Percentiles rank a stretch among this genome's conserved stretches.
phyloP scores from a whole-genome alignment of 2,797 vertebrate species.

The Gallinago stenura region DNA sequence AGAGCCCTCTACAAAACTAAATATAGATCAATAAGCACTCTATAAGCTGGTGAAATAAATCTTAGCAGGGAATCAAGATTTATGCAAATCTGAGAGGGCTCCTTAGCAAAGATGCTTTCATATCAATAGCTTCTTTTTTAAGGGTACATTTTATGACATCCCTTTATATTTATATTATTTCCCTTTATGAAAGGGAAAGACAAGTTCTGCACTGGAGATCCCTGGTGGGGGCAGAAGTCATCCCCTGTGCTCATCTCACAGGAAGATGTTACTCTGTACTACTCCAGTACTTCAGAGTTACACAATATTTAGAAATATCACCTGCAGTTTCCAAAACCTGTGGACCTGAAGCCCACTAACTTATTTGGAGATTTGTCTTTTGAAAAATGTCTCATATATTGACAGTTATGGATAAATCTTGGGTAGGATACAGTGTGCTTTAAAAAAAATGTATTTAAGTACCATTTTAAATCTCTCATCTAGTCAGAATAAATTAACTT shows the following conservation, averaged over 20 bases:
- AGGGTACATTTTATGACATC: background rate
- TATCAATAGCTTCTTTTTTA: slow-evolving; percentile 15
- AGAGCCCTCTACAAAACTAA: background rate
- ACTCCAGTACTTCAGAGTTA: background rate
- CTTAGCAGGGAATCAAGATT: slow-evolving; percentile 15
- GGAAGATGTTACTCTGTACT: background rate
- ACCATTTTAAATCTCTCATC: background rate
- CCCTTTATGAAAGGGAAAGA: background rate
- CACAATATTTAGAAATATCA: background rate
- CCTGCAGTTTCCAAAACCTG: background rate
- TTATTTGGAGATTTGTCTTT: background rate
- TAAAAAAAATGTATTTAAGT: background rate
- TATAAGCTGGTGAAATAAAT: slow-evolving; percentile 36
- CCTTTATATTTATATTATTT: background rate
- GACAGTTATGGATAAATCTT: background rate
- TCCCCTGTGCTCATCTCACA: background rate
- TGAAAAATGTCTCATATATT: background rate
- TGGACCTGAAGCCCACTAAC: background rate
- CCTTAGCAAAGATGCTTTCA: slow-evolving; percentile 28
- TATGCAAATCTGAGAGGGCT: slow-evolving; percentile 36
- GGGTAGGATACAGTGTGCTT: background rate
- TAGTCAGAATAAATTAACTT: background rate
- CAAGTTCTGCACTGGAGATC: background rate
- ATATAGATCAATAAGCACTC: slow-evolving; percentile 31
- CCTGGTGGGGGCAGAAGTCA: background rate